Evolutionary conservation across 2,113 vertebrate genomes (phyloP).

Genomic region (Sebastes schlegelii): DNA sequence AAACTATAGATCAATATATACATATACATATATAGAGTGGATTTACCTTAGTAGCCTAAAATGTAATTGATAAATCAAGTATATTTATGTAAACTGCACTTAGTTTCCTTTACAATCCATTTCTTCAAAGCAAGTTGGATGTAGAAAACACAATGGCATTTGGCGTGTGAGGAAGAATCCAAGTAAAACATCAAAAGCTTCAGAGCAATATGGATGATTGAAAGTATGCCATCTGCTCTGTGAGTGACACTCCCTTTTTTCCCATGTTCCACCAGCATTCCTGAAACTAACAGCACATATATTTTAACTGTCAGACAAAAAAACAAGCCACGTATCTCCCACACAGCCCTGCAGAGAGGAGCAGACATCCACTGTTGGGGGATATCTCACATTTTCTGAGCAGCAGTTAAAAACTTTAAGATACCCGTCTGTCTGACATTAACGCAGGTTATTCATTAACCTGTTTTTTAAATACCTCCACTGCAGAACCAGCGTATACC

Average conservation of each 20-base stretch:
- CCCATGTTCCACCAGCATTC: conserved; percentile 63
- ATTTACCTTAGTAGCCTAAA: background rate
- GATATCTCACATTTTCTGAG: conserved; percentile 26
- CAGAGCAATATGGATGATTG: conserved; percentile 36
- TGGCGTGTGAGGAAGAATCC: background rate
- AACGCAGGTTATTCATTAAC: conserved; percentile 52
- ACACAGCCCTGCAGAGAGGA: conserved; percentile 17
- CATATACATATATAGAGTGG: background rate
- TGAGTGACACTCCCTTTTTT: conserved; percentile 45
- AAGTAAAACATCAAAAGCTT: conserved; percentile 45
- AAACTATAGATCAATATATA: background rate
- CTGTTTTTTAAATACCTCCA: background rate
- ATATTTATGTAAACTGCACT: background rate
- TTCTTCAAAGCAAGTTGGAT: background rate
- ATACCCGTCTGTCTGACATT: conserved; percentile 23
- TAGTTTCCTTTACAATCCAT: background rate
- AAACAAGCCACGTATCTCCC: conserved; percentile 26
- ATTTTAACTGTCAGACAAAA: conserved; percentile 56
- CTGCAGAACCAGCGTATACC: background rate
- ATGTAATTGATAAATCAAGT: background rate
- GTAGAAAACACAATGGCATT: conserved; percentile 11
- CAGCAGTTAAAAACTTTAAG: conserved; percentile 15
- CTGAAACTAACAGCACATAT: conserved; percentile 51
- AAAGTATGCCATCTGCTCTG: conserved; percentile 61
- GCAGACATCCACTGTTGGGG: background rate